Evolutionary conservation across 2,888 invertebrate species (phyloP).

Genomic region (Agrochola lota): DNA sequence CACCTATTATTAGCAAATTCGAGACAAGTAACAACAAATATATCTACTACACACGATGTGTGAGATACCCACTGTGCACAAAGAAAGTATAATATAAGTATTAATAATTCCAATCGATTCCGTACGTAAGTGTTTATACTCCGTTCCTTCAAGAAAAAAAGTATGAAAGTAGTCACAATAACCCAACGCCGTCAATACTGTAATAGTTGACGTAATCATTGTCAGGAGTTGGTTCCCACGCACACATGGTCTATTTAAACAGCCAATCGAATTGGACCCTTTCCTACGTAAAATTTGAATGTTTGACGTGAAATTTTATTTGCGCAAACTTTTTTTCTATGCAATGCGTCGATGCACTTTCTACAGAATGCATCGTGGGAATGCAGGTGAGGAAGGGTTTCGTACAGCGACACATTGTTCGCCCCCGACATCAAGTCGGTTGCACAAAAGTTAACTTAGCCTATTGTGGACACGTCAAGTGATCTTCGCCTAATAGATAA

Average conservation of each 20-base stretch:
- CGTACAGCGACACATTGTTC: constrained; percentile 78
- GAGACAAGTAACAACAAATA: constrained; percentile 4
- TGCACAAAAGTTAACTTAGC: constrained; percentile 88
- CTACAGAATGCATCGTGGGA: constrained; percentile 86
- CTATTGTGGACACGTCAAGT: constrained; percentile 88
- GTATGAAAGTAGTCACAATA: constrained; percentile 42
- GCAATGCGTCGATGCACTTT: constrained; percentile 82
- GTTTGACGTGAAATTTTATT: constrained; percentile 86
- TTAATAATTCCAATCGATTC: constrained; percentile 36
- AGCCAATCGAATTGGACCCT: constrained; percentile 79
- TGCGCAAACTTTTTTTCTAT: constrained; percentile 86
- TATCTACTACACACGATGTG: neutral
- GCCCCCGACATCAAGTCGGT: constrained; percentile 78
- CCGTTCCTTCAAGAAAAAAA: constrained; percentile 30
- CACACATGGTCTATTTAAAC: constrained; percentile 78
- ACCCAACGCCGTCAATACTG: constrained; percentile 43
- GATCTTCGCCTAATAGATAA: constrained; percentile 89
- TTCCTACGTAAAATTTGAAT: constrained; percentile 84
- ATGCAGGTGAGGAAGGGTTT: constrained; percentile 90
- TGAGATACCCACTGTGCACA: neutral
- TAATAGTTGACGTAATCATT: constrained; percentile 69
- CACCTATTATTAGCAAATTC: neutral
- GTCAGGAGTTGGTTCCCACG: constrained; percentile 81
- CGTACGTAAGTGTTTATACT: constrained; percentile 33
- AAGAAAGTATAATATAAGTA: neutral